phyloP scores from a whole-genome alignment of 2,797 vertebrate species.

The Gymnocypris eckloni region DNA sequence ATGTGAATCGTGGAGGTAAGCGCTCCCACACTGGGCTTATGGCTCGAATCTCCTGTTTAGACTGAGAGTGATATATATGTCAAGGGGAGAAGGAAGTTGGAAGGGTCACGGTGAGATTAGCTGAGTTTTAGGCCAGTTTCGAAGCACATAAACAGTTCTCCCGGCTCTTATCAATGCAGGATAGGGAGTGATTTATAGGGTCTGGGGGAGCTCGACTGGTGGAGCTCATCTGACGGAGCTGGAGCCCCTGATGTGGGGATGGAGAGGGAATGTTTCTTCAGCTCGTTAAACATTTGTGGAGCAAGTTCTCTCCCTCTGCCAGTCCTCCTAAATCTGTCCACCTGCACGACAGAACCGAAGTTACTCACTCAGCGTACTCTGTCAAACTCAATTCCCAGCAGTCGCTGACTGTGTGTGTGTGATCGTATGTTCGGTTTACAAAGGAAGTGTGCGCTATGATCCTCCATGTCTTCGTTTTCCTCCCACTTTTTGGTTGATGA shows the following conservation, averaged over 20 bases:
- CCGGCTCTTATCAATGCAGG: conserved; percentile 41
- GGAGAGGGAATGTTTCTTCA: conserved; percentile 58
- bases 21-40: conserved; percentile 10
- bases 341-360: conserved; percentile 50
- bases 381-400: conserved; percentile 40
- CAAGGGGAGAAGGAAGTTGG: conserved; percentile 41
- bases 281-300: conserved; percentile 66
- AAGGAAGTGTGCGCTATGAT: conserved; percentile 27
- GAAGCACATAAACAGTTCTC: conserved; percentile 46
- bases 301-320: conserved; percentile 44
- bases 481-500: conserved; percentile 15
- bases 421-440: conserved; percentile 20
- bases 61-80: conserved; percentile 44
- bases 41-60: conserved; percentile 47
- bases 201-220: conserved; percentile 55
- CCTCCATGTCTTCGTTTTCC: conserved; percentile 13
- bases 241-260: conserved; percentile 45
- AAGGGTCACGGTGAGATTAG: conserved; percentile 20
- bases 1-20: conserved; percentile 7
- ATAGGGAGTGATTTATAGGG: conserved; percentile 59
- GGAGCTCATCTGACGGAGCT: conserved; percentile 57
- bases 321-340: conserved; percentile 65
- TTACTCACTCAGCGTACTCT: conserved; percentile 53
- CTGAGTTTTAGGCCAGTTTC: neutral
- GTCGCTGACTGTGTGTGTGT: conserved; percentile 4